Base-by-base conservation (phyloP, 30 jellyfish, hydroid and myxozoan species). In the Cassiopea andromeda region DNA sequence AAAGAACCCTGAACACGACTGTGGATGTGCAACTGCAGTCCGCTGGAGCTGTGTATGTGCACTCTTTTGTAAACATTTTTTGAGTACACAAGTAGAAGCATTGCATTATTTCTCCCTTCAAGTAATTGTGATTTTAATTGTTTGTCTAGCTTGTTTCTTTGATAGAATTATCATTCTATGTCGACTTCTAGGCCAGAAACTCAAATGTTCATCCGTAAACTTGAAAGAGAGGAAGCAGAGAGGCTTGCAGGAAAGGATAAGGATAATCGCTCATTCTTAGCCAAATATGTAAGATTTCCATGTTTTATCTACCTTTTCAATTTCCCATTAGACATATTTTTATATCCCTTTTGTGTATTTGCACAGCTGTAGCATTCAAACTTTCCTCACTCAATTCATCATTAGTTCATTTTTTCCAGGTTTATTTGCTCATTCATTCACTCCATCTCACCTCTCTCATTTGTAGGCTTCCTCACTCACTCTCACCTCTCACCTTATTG, bases 251-350 rank as follows among this genome's bases (percentile, higher is more conserved):
- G 98, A 46, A 95, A 96, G 89, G 97, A 90, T 43, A 84, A 92
- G 75, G 99, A 96, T 38, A 91, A 91, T 85, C 87, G 97, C 44
- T 96, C 99, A n/a, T 96, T 96, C 81, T 64, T 96, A 73, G 99
- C 93, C 4, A 96, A 96, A 91, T 96, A 96, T 59, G 97, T 91
- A 91, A 83, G 97, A 57, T 46, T 15, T 61, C 73, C 14, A 2
- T 14, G 43, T 3, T 61, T 18, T 12, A 50, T 79, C 59, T 79
- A 1, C 46, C 9, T 59, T 14, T 58, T 58, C 18, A 19, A 47
- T 78, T 78, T 78, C 8, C 17, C 58, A 48, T 64, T 38, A 7
- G 12, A 58, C 27, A 17, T 44, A 17, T 57, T n/a, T n/a, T n/a
- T n/a, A n/a, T n/a, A n/a, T n/a, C n/a, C n/a, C n/a, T 17, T 13